Evolutionary conservation across 1,140 invertebrate genomes (phyloP), one percentile per base, ranked within the genome.

Genomic region (Cyclargus thomasi): DNA sequence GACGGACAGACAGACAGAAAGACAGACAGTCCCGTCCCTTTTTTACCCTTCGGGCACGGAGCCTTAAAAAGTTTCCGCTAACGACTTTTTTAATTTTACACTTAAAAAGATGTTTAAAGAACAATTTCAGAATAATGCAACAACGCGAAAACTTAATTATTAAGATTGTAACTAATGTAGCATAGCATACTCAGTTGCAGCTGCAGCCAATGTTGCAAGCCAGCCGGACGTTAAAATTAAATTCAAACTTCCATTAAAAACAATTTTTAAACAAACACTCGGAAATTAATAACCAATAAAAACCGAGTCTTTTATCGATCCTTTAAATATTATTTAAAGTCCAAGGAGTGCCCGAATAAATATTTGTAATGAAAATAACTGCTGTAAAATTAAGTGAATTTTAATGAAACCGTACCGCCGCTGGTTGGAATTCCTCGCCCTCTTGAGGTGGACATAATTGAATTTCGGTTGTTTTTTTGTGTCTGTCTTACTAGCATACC

Each of bases 341-440:
- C 17, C 18, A 20, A 20, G 55, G 7, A 21, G 55, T 21, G 11
- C 17, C 55, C 11, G 10, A 59, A 59, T 59, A 21, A 20, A 59
- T 20, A 21, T 59, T 20, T 59, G 18, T 7, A 59, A 59, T 59
- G 55, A 59, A 59, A 59, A 59, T 59, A 59, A 59, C 55, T 18
- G 55, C 7, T 18, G 18, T 20, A 11, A 59, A 59, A 59, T 59
- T 59, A 59, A 59, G 55, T 59, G 55, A 59, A 59, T 59, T 59
- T 59, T 59, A 59, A 59, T 59, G 20, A 59, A 59, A 59, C 16
- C n/a, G 8, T 18, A 1, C 53, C 53, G 53, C 10, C 55, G 18
- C 7, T 21, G 55, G 10, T 59, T 18, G 17, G 55, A n/a, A 55
- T 59, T 59, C 55, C 55, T 11, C 20, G 55, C 20, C 39, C 14